Evolutionary conservation across 1,140 invertebrate species (phyloP).

Genomic region (Maniola jurtina): DNA sequence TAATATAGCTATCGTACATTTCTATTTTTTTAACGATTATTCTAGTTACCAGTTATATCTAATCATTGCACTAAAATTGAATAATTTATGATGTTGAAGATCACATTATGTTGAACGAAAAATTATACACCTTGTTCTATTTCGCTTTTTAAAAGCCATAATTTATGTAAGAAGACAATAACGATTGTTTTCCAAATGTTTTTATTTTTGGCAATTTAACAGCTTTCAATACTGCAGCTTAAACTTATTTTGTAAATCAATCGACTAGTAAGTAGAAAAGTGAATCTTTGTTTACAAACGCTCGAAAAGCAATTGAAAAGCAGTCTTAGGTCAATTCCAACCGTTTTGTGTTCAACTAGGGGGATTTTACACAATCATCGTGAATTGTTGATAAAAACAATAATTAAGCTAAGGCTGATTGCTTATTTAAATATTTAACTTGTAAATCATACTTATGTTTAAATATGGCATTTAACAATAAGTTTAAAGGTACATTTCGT

Average conservation of each 20-base stretch:
- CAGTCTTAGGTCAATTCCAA: conserved; percentile 77
- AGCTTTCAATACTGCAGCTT: neutral
- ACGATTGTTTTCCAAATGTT: neutral
- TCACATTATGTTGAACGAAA: conserved; percentile 54
- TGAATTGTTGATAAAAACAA: conserved; percentile 30
- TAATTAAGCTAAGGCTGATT: conserved; percentile 31
- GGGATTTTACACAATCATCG: conserved; percentile 3
- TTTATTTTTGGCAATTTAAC: neutral
- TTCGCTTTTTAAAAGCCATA: neutral
- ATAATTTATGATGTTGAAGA: conserved; percentile 69
- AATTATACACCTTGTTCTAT: conserved; percentile 31
- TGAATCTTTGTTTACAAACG: conserved; percentile 34
- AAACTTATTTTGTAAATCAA: conserved; percentile 17
- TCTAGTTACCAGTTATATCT: conserved; percentile 68
- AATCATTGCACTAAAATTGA: conserved; percentile 78
- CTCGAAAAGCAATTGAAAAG: conserved; percentile 51
- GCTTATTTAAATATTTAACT: conserved; percentile 45
- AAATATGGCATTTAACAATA: conserved; percentile 77
- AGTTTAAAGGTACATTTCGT: conserved; percentile 70
- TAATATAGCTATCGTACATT: conserved; percentile 64
- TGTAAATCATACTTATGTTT: conserved; percentile 61
- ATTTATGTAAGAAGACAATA: neutral
- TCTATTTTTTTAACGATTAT: conserved; percentile 59
- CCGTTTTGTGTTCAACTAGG: conserved; percentile 47
- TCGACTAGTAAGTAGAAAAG: conserved; percentile 41